Base-by-base conservation (phyloP, 2,113 vertebrate genomes). In the Mastomys natalensis region DNA sequence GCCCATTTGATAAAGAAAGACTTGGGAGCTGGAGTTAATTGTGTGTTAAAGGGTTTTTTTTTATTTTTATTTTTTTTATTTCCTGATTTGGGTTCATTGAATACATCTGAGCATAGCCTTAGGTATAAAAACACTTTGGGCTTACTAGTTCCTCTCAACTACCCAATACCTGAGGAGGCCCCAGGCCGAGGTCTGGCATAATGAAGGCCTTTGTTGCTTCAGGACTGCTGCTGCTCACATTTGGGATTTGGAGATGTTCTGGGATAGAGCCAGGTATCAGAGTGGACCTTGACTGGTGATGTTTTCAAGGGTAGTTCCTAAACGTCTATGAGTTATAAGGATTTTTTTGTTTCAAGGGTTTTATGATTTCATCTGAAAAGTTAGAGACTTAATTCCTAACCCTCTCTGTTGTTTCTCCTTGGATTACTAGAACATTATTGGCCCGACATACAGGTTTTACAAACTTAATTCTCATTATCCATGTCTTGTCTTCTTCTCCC, bases 231-330 rank as follows among this genome's bases (percentile, higher is more conserved):
- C 60, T 94, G 55, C 9, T 48, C 53, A 37, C 31, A 26, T 31
- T 51, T 87, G 29, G 53, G n/a, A 37, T 74, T 29, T 91, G 94
- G 84, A 89, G 15, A 21, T 91, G 91, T 77, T 78, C 84, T 66
- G 91, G 84, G 37, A 70, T 85, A 55, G 12, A 90, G 34, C 55
- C 40, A 96, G 96, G 94, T 95, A 94, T 37, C 53, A 77, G 48
- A 66, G 64, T 66, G 64, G 48, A 80, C n/a, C 13, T 5, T 12
- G 9, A 16, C 34, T 29, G 37, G 5, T 43, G 26, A 43, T 51
- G 62, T 10, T 62, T 84, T 48, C 34, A 24, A 29, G 40, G 29
- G 29, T 22, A 13, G 15, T 78, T 88, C 74, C 70, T 84, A 22
- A 72, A 9, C 31, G 22, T 43, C 77, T 8, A 8, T 7, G 31